Base-by-base conservation (phyloP, 2,888 invertebrate genomes). In the Stenoptilia bipunctidactyla region DNA sequence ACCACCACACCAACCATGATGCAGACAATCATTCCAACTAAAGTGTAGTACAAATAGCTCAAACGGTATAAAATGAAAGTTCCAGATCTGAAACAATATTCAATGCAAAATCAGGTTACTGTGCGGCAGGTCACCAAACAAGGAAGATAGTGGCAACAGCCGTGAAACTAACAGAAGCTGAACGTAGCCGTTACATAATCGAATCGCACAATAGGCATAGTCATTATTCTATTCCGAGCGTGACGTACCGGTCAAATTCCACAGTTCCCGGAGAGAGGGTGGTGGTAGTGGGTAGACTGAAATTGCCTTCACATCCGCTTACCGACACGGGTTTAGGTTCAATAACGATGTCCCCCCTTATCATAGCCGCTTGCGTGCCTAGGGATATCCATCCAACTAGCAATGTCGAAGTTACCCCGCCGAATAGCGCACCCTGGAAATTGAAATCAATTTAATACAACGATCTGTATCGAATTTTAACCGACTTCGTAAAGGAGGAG, bases 11-110 rank as follows among this genome's bases (percentile, higher is more conserved):
- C 93, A 4, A 91, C 82, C 2, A 85, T 42, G 36, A 92, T 83
- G 9, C 89, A 89, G 0, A 88, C 88, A 0, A 87, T 49, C 56
- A 89, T 87, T 4, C 92, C 92, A n/a, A 92, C 80, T 45, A 89
- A 76, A 1, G 91, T 90, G 68, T 92, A 93, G 79, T 92, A 92
- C 65, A 92, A 85, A 67, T 93, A 93, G 10, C 92, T 92, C 57
- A 93, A 64, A 50, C 88, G 77, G 62, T 90, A 92, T 42, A 92
- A 60, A 52, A 87, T 75, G 61, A 90, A 89, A n/a, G 88, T 87
- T 20, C 84, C 76, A 33, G 87, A 85, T 50, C 87, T 86, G 71
- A 3, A 40, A 39, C 36, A 8, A 13, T 35, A 9, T 37, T 30
- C 12, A n/a, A 8, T 3, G 8, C 20, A 20, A 20, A n/a, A n/a